Conservation (phyloP, 2,113 vertebrate genomes). For the Glaucidium brasilianum region DNA sequence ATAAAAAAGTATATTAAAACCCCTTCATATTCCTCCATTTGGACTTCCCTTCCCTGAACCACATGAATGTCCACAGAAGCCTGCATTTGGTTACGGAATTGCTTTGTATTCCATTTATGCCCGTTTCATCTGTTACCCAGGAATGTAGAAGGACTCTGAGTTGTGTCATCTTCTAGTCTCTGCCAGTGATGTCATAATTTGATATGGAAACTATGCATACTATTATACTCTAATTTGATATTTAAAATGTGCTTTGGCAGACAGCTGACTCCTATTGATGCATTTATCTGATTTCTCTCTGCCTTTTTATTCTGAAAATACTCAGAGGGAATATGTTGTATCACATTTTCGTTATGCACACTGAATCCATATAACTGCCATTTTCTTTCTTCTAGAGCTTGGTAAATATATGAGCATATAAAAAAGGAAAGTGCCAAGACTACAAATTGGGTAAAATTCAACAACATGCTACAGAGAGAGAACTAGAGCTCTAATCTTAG, state of each 20-base stretch:
- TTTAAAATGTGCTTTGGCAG: conserved; percentile 59
- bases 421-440: not conserved
- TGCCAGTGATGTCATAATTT: conserved; percentile 68
- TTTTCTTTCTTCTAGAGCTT: not conserved
- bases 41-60: not conserved
- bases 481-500: not conserved
- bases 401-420: not conserved
- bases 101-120: not conserved
- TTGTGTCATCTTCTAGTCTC: conserved; percentile 46
- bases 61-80: not conserved
- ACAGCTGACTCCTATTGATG: conserved; percentile 50
- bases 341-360: not conserved
- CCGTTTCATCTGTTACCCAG: conserved; percentile 11
- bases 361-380: not conserved
- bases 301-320: conserved; percentile 33
- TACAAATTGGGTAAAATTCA: not conserved
- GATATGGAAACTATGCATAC: conserved; percentile 52
- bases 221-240: conserved; percentile 68
- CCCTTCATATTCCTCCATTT: not conserved
- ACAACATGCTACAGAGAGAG: not conserved
- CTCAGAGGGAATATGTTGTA: not conserved
- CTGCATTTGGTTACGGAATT: not conserved
- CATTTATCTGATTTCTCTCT: conserved; percentile 64
- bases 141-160: not conserved
- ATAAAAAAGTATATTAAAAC: not conserved